These are phyloP conservation scores for Teleogryllus oceanicus DNA, from an alignment of 2,888 invertebrate genomes.

Conservation along the genomic window DNA sequence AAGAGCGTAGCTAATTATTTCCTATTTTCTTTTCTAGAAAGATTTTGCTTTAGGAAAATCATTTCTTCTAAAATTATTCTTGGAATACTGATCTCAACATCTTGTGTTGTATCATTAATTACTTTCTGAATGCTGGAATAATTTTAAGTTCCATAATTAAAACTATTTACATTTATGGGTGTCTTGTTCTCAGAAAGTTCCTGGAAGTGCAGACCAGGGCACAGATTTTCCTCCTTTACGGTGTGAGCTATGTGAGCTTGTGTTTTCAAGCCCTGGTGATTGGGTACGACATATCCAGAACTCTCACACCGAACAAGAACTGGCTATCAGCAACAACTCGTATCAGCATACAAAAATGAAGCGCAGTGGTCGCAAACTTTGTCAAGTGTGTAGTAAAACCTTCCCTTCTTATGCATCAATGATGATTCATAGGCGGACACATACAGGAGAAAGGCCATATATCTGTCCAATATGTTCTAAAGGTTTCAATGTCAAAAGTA, in stretches of 20 bases:
- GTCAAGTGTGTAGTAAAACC: slow-evolving; percentile 66
- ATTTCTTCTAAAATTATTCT: no score
- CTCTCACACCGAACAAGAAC: slow-evolving; percentile 68
- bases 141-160: no score
- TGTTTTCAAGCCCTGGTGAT: slow-evolving; percentile 75
- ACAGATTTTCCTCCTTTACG: slow-evolving; percentile 61
- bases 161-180: not conserved
- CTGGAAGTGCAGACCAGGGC: not conserved
- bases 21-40: no score
- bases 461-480: slow-evolving; percentile 71
- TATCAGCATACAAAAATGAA: slow-evolving; percentile 48
- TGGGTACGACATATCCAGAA: slow-evolving; percentile 81
- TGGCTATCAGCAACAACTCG: slow-evolving; percentile 67
- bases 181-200: not conserved
- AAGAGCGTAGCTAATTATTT: no score
- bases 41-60: no score
- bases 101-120: no score
- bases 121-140: no score
- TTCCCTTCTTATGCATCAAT: slow-evolving; percentile 77
- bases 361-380: slow-evolving; percentile 48
- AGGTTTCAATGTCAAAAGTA: slow-evolving; percentile 76
- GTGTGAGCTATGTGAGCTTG: slow-evolving; percentile 80
- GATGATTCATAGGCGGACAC: slow-evolving; percentile 72
- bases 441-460: slow-evolving; percentile 72
- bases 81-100: no score